Base-by-base conservation (phyloP, 64 coral and sea anemone species). In the Acropora yongei region DNA sequence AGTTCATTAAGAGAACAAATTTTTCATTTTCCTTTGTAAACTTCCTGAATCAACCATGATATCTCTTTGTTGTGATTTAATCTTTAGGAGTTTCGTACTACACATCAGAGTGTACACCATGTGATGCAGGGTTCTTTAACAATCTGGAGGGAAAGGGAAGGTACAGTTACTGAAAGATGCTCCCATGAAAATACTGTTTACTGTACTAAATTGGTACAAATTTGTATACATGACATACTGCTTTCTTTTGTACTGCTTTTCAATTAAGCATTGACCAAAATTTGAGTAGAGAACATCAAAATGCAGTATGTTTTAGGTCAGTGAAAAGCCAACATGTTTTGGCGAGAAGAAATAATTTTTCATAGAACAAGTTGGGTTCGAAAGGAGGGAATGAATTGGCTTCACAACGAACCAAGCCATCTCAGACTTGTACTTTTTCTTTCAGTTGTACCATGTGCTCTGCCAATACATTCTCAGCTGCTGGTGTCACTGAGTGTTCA, bases 31-130 rank as follows among this genome's bases (percentile, higher is more conserved):
- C 30, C 30, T 30, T 30, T 0, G 51, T 55, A 7, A 7, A 55
- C 16, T 63, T 63, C 60, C 2, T 63, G 60, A 63, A 63, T 77
- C 0, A 30, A 71, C 68, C 68, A 17, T 71, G 2, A 6, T 3
- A 0, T 45, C 41, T 41, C 8, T 9, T n/a, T 39, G 13, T 57
- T 19, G 18, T 73, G 6, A 43, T 42, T 57, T 6, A 20, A 68
- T 78, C 41, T 44, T 67, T 6, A 98, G 97, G 97, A 66, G 94
- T 90, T 8, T 75, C 88, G n/a, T 99, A 92, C n/a, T 60, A 93
- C 94, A 93, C 94, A 5, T 96, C 97, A 44, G 97, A 99, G 47
- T 99, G 97, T 66, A 91, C 90, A 9, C 94, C 88, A 68, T 99
- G 97, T 77, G 78, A 87, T 5, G 82, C 94, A 86, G 97, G 97